Evolutionary conservation across 2,888 invertebrate genomes (phyloP).

Genomic region (Sarcophaga subvicina): DNA sequence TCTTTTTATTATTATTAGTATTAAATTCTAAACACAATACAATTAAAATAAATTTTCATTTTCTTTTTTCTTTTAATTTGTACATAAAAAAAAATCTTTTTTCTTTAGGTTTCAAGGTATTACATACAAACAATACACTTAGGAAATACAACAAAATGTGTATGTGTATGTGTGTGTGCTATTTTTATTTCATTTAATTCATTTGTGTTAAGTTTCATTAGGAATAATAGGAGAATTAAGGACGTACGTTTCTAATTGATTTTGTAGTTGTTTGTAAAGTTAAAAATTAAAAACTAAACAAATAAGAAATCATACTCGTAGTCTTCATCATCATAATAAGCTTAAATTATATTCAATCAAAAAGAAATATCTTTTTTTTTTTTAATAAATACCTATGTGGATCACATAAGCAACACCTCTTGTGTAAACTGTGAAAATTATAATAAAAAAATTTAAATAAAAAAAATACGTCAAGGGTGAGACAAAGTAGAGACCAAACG

Average conservation of each 20-base stretch:
- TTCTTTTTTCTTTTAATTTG: not conserved
- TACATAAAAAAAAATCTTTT: conserved; percentile 7
- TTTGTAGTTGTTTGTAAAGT: not conserved
- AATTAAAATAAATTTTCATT: too few species aligned
- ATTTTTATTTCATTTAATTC: conserved; percentile 10
- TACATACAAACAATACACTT: conserved; percentile 10
- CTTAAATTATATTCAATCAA: conserved; percentile 42
- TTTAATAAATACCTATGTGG: not conserved
- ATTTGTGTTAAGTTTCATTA: not conserved
- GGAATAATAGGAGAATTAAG: conserved; percentile 33
- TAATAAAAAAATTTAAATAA: not conserved
- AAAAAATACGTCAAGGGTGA: not conserved
- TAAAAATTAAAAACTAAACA: conserved; percentile 31
- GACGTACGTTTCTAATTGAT: conserved; percentile 20
- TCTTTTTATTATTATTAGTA: too few species aligned
- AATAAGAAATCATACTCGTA: conserved; percentile 1
- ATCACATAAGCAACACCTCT: too few species aligned
- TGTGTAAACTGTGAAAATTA: too few species aligned
- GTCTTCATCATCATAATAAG: not conserved
- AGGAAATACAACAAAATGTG: conserved; percentile 24
- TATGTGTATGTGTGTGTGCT: not conserved
- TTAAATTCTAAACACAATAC: too few species aligned
- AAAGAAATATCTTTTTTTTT: not conserved
- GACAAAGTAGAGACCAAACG: not conserved
- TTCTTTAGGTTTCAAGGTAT: conserved; percentile 40